These are phyloP conservation scores for Caenorhabditis sp. DNA, from an alignment of 2,888 invertebrate genomes.

Conservation along the genomic window DNA sequence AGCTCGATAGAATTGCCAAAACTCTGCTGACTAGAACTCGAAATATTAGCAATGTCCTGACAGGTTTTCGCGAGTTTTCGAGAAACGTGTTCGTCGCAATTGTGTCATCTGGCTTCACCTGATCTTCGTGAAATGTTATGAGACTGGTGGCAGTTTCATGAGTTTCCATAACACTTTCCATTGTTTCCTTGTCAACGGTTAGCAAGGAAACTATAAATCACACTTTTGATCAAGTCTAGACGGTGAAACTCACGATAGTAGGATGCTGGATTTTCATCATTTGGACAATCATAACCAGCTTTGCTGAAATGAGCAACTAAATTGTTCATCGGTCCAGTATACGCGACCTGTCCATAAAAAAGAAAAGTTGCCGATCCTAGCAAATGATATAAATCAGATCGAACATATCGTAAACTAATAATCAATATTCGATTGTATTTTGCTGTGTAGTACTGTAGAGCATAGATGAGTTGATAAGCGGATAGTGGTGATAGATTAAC, in stretches of 20 bases:
- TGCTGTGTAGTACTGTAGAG: slow-evolving; percentile 85
- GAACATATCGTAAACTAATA: slow-evolving; percentile 89
- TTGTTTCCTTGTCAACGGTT: slow-evolving; percentile 82
- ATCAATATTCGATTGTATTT: slow-evolving; percentile 89
- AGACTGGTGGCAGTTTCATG: slow-evolving; percentile 75
- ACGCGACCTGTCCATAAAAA: slow-evolving; percentile 83
- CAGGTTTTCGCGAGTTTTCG: neutral
- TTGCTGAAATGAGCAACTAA: slow-evolving; percentile 93
- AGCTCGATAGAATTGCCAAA: slow-evolving; percentile 19
- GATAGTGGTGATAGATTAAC: slow-evolving; percentile 92
- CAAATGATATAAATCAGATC: slow-evolving; percentile 93
- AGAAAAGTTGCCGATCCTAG: slow-evolving; percentile 88
- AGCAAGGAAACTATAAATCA: slow-evolving; percentile 78
- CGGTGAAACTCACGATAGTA: slow-evolving; percentile 83
- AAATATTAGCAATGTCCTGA: neutral
- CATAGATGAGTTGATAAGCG: slow-evolving; percentile 91
- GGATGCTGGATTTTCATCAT: slow-evolving; percentile 95
- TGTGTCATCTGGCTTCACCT: neutral
- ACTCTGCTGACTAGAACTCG: slow-evolving; percentile 19
- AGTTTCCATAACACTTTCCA: slow-evolving; percentile 90
- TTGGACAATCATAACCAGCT: slow-evolving; percentile 95
- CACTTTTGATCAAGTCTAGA: neutral
- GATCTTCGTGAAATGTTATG: neutral
- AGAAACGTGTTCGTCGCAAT: neutral
- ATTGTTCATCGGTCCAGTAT: slow-evolving; percentile 80